phyloP scores from a whole-genome alignment of 2,797 vertebrate genomes.

The Nyctibius grandis region DNA sequence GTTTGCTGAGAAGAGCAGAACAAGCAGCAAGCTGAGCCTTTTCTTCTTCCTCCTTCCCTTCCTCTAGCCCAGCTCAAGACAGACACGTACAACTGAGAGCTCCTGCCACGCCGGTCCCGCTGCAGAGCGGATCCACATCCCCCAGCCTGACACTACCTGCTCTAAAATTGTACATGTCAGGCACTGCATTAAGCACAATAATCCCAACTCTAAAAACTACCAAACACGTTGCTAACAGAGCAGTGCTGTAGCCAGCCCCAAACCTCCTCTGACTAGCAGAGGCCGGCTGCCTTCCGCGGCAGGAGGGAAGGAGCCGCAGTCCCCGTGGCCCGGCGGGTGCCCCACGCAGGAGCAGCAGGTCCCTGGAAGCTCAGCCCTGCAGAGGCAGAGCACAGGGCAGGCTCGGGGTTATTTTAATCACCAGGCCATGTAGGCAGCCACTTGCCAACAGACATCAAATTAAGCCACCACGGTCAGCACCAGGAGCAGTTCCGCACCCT shows the following conservation, averaged over 20 bases:
- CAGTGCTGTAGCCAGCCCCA: fast-evolving
- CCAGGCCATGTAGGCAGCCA: neutral
- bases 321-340: neutral
- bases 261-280: neutral
- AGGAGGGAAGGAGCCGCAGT: neutral
- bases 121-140: neutral
- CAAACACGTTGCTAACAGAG: neutral
- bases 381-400: neutral
- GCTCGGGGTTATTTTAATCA: fast-evolving
- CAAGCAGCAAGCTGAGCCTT: neutral
- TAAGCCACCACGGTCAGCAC: neutral
- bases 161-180: fast-evolving
- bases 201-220: neutral
- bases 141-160: no score
- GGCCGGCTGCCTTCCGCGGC: neutral
- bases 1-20: neutral
- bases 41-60: neutral
- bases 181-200: neutral
- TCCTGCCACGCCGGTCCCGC: fast-evolving
- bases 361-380: neutral
- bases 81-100: neutral
- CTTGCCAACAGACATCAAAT: neutral
- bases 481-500: neutral
- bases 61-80: fast-evolving
- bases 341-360: neutral